Base-by-base conservation (phyloP, 2,888 invertebrate genomes). In the Serripes groenlandicus region DNA sequence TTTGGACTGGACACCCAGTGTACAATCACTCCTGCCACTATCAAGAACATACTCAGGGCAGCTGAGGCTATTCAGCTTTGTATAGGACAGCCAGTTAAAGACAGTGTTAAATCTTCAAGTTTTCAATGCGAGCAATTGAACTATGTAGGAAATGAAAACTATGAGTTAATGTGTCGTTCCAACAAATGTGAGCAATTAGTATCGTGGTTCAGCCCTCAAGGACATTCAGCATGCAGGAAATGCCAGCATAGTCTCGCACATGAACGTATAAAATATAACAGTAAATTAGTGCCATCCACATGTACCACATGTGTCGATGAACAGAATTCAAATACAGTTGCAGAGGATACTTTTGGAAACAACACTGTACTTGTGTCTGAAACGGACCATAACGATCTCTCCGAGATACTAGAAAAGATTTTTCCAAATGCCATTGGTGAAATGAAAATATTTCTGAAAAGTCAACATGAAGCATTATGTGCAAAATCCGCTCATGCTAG, bases 381-480 rank as follows among this genome's bases (percentile, higher is more conserved):
- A 64, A 34, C 5, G 15, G 66, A 32, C 35, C 66, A 70, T 70
- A 30, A 60, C 23, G 77, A 81, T 60, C 30, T 72, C 32, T 18
- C 49, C n/a, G 49, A 56, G 1, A 73, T 68, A 56, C 23, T 81
- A 11, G 68, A 68, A 32, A n/a, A 56, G 26, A 58, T 77, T 32
- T 73, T 81, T 32, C 77, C 73, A 66, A 58, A 58, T 78, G 81
- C 74, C 21, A 1, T 64, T 2, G 32, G 23, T 4, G 49, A 80
- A 66, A 79, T 79, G 79, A 68, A 79, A 62, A 3, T 69, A 37
- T 78, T 81, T 18, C 11, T 77, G 28, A 58, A 78, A 74, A 26
- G 30, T 26, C 81, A 81, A 23, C 62, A 62, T 73, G 56, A 77
- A 28, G 78, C 62, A 7, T 30, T 81, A 4, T 37, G 11, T 49